A percentile compares a stretch with the other conserved stretches of the same genome.
Conservation (phyloP, 2,797 vertebrate genomes). For the Sphenopsis melanotis region DNA sequence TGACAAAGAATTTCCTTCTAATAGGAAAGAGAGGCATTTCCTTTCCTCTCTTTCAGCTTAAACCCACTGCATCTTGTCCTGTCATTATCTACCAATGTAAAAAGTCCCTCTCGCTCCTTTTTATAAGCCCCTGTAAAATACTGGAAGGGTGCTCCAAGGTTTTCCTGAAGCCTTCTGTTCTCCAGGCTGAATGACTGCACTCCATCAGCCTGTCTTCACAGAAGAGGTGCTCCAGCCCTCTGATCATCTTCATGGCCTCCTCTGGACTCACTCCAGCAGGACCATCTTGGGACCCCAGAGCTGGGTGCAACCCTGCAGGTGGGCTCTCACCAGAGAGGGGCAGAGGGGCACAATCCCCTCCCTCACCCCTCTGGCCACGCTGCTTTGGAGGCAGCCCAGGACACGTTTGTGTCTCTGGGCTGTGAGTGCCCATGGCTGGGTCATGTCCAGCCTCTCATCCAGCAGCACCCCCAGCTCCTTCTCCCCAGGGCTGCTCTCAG, state of each 20-base stretch:
- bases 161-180: background rate
- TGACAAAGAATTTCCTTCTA: background rate
- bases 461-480: background rate
- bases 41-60: background rate
- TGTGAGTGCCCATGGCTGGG: background rate
- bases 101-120: background rate
- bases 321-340: background rate
- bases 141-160: background rate
- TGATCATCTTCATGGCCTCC: rapidly evolving
- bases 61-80: background rate
- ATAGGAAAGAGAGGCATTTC: background rate
- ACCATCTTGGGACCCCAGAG: background rate
- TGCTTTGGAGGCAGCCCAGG: background rate
- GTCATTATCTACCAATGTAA: background rate
- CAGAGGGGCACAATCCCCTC: background rate
- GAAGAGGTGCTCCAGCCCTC: background rate
- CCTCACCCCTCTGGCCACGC: rapidly evolving
- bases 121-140: background rate
- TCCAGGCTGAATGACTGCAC: background rate
- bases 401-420: background rate
- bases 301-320: background rate
- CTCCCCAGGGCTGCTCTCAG: background rate
- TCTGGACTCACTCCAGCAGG: background rate
- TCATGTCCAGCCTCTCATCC: background rate
- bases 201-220: background rate